phyloP scores from a whole-genome alignment of 92 coral and sea anemone species.

The Phenganax marumi region DNA sequence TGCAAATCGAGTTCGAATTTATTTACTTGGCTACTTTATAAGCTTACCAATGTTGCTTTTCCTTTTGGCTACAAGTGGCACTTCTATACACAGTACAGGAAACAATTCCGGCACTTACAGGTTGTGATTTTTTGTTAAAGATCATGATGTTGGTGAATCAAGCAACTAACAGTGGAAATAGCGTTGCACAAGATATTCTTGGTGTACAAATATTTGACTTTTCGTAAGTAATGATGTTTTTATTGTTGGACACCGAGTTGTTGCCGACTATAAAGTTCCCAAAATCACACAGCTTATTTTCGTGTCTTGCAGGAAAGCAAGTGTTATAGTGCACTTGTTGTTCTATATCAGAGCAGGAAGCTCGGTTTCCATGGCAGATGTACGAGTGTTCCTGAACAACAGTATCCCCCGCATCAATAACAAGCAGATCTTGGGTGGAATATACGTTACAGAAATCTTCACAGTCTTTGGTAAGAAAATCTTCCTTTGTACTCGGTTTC shows the following conservation, averaged over 20 bases:
- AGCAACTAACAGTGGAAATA: neutral
- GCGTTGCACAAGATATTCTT: neutral
- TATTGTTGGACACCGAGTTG: neutral
- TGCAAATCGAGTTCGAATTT: too few relatives aligned
- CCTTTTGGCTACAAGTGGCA: neutral
- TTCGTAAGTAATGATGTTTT: neutral
- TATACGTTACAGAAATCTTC: neutral
- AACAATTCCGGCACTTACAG: neutral
- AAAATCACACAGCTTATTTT: neutral
- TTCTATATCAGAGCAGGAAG: neutral
- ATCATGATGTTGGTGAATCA: neutral
- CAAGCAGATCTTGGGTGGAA: neutral
- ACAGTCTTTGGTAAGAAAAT: neutral
- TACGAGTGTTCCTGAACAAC: neutral
- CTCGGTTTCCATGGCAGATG: neutral
- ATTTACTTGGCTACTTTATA: too few relatives aligned
- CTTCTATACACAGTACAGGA: neutral
- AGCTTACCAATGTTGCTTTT: neutral
- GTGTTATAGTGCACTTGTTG: slow-evolving; percentile 10
- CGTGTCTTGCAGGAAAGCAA: slow-evolving; percentile 20
- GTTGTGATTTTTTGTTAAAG: neutral
- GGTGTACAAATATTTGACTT: slow-evolving; percentile 1
- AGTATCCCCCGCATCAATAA: neutral
- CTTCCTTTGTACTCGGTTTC: neutral
- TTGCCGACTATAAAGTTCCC: too few relatives aligned